Evolutionary conservation across 1,140 invertebrate species (phyloP), one percentile per base, ranked within the genome.

Genomic region (Parasteatoda tepidariorum): DNA sequence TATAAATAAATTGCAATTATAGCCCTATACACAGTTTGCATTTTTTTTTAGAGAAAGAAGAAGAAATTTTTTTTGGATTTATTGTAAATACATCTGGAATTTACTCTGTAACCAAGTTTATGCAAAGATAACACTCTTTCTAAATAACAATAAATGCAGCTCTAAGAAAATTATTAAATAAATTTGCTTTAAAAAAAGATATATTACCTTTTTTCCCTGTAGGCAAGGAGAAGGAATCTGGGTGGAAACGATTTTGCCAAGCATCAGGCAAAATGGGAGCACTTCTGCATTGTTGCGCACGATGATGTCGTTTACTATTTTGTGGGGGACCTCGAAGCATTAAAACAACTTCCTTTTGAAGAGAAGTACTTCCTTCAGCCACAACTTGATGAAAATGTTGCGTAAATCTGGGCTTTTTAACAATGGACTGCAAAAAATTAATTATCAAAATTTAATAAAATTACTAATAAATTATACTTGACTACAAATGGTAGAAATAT

Each of bases 341-440:
- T 4, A 85, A 62, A 31, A 41, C 70, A 1, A 85, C 70, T 70
- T 85, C 84, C 15, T 81, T 73, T 34, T 85, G 84, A 13, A 83
- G 61, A 30, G 78, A 81, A 24, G 61, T 75, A 30, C 57, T 64
- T 13, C 79, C 79, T 41, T 85, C 84, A 30, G 78, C 61, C 6
- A 61, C 31, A 7, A 85, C 73, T 70, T 85, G 79, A 41, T 85
- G 84, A 30, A 64, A 59, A 34, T 85, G 78, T 24, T 76, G 68
- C 11, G 84, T 83, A 24, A 83, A 81, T 28, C 73, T 74, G n/a
- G 84, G 84, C 28, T 83, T 85, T 31, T 83, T 85, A 2, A 85
- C 79, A 48, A 83, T 66, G 24, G 78, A 83, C 84, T 85, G 31
- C 18, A 68, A 33, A 48, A 61, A 34, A 70, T 6, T 0, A 4